A percentile compares a stretch with the other conserved stretches of the same genome.
Evolutionary conservation across 37 sponge, comb jelly and placozoan species (phyloP).

Genomic region (Bolinopsis microptera): DNA sequence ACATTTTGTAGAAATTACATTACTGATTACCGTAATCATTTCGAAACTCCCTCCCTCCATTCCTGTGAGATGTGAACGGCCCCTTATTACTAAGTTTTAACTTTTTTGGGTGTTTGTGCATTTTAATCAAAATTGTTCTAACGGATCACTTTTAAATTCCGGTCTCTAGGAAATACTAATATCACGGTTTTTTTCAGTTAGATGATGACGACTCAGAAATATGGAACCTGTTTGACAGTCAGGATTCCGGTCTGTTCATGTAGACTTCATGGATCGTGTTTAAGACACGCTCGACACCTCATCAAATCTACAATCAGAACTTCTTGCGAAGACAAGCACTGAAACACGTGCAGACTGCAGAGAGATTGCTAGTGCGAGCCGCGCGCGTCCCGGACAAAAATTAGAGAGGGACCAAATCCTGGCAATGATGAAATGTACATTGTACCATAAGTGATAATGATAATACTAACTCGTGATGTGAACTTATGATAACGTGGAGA

Average conservation of each 20-base stretch:
- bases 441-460: neutral
- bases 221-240: conserved; percentile 53
- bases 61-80: too few species aligned
- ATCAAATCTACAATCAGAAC: neutral
- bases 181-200: conserved; percentile 33
- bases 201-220: conserved; percentile 47
- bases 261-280: neutral
- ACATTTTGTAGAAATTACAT: too few species aligned
- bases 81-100: too few species aligned
- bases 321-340: neutral
- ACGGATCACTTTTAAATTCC: too few species aligned
- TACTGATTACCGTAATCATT: too few species aligned
- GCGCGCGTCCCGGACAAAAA: neutral
- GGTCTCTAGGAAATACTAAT: too few species aligned
- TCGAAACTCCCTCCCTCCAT: too few species aligned
- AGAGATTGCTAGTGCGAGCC: too few species aligned
- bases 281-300: neutral
- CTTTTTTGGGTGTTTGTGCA: too few species aligned
- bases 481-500: neutral
- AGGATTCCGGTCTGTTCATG: conserved; percentile 51
- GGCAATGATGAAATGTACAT: neutral
- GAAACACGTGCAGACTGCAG: neutral
- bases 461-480: neutral
- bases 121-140: too few species aligned
- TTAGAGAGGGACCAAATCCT: neutral